phyloP scores from a whole-genome alignment of 2,888 invertebrate species.

The Tetrapedia diversipes region DNA sequence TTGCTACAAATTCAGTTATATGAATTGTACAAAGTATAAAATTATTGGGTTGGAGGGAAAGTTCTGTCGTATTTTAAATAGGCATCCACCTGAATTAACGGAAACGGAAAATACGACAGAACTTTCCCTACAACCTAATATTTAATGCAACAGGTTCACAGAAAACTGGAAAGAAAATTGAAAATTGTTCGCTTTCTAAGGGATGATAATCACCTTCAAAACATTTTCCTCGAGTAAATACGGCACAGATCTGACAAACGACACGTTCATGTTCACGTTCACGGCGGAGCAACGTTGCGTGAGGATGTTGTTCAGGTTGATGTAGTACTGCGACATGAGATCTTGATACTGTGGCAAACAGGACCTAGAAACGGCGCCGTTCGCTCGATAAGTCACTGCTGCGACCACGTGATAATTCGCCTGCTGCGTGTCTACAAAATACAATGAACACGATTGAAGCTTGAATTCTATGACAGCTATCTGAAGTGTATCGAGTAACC shows the following conservation, averaged over 20 bases:
- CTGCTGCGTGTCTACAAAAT: slow-evolving; percentile 91
- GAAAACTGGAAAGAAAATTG: too few species aligned
- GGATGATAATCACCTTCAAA: slow-evolving; percentile 85
- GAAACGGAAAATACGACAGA: too few species aligned
- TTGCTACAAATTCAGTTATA: too few species aligned
- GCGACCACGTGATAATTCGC: slow-evolving; percentile 97
- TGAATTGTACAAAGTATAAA: too few species aligned
- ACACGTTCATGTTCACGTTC: slow-evolving; percentile 97
- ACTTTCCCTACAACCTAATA: too few species aligned
- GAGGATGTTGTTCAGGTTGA: slow-evolving; percentile 90
- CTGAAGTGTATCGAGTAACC: too few species aligned
- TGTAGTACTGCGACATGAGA: slow-evolving; percentile 91
- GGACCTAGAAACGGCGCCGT: slow-evolving; percentile 93
- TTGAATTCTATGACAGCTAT: too few species aligned
- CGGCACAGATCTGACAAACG: slow-evolving; percentile 93
- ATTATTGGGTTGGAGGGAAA: too few species aligned
- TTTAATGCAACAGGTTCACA: too few species aligned
- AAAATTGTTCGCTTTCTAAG: too few species aligned
- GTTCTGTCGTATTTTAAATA: too few species aligned
- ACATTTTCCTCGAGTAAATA: slow-evolving; percentile 92
- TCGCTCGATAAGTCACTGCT: slow-evolving; percentile 93
- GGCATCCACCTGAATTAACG: too few species aligned
- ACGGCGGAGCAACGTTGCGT: slow-evolving; percentile 97
- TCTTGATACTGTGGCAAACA: slow-evolving; percentile 95
- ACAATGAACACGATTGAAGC: not conserved